phyloP scores from a whole-genome alignment of 2,113 vertebrate species.

The Megaceryle torquata region DNA sequence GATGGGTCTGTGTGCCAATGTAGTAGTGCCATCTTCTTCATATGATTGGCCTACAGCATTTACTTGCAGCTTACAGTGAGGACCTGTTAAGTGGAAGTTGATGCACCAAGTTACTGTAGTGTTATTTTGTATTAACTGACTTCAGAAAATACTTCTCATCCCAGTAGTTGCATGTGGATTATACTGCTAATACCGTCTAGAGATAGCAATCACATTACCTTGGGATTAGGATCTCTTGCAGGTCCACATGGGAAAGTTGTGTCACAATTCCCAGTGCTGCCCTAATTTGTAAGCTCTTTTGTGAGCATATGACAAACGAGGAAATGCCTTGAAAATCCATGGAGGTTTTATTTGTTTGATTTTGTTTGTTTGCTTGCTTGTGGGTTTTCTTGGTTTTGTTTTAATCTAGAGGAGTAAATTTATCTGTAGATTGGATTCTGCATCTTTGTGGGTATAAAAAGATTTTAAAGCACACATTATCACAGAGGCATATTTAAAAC shows the following conservation, averaged over 20 bases:
- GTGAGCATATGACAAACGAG: background rate
- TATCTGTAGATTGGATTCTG: background rate
- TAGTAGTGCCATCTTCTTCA: background rate
- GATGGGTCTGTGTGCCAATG: background rate
- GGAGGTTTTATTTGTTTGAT: background rate
- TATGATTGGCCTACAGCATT: background rate
- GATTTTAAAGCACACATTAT: background rate
- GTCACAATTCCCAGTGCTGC: background rate
- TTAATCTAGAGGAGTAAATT: background rate
- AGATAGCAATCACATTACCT: background rate
- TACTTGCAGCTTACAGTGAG: background rate
- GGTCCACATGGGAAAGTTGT: conserved; percentile 4
- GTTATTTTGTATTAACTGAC: conserved; percentile 7
- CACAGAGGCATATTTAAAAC: background rate
- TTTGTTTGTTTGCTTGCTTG: background rate
- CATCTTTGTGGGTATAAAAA: background rate
- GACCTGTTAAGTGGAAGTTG: background rate
- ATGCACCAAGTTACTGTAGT: background rate
- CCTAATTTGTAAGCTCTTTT: background rate
- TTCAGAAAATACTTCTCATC: conserved; percentile 29
- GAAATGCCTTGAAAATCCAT: background rate
- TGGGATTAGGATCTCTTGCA: conserved; percentile 33
- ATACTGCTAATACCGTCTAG: conserved; percentile 31
- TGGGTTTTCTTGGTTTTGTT: background rate
- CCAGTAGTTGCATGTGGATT: background rate